These are phyloP conservation scores for Neuroscelio doddi DNA, from an alignment of 2,888 invertebrate species.

Conservation along the genomic window DNA sequence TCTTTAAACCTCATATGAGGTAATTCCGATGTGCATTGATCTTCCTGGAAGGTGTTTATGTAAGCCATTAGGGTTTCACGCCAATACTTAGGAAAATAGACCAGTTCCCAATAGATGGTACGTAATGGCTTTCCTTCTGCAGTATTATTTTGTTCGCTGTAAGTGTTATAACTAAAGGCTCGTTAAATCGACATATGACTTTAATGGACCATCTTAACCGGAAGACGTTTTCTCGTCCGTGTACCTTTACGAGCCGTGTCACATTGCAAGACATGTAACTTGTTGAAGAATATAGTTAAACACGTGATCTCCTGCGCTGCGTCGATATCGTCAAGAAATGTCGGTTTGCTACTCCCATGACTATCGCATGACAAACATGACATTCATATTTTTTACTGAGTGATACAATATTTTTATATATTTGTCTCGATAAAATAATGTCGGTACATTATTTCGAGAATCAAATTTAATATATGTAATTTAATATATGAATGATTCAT, in stretches of 20 bases:
- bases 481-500: no score
- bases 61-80: conserved; percentile 41
- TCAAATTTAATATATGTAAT: no score
- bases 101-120: conserved; percentile 32
- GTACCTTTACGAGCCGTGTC: conserved; percentile 13
- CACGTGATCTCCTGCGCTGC: background rate
- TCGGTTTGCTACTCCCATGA: no score
- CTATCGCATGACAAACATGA: no score
- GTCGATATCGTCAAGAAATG: background rate
- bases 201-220: conserved; percentile 50
- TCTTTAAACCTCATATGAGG: conserved; percentile 22
- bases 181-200: conserved; percentile 50
- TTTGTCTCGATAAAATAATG: no score
- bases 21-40: conserved; percentile 41
- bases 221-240: conserved; percentile 34
- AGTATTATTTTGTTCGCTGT: conserved; percentile 41
- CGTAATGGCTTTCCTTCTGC: conserved; percentile 44
- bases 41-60: conserved; percentile 40
- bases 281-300: background rate
- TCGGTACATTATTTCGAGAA: no score
- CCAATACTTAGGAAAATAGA: conserved; percentile 46
- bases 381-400: no score
- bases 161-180: conserved; percentile 46
- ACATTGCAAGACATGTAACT: conserved; percentile 4
- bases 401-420: no score